Evolutionary conservation across 2,797 vertebrate genomes (phyloP), one percentile per base, ranked within the genome.

Genomic region (Schizothorax lantsangensis): DNA sequence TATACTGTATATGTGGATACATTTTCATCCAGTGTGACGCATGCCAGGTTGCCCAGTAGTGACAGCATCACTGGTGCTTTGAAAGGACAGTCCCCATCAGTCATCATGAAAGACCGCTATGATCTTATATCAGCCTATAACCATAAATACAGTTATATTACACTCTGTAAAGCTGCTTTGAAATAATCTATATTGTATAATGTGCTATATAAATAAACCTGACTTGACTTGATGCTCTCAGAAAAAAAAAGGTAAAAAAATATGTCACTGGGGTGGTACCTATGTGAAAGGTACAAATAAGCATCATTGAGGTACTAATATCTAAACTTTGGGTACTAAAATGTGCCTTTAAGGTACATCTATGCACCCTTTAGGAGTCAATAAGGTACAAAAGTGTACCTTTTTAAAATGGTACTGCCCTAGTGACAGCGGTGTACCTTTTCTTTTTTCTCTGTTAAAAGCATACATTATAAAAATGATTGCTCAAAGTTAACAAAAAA

Each of bases 41-140:
- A 78, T 78, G 75, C 21, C 19, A 21, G 14, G 52, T 57, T 57
- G 75, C 21, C 75, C 21, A 78, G 49, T 15, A 57, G 52, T 78
- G 75, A 78, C 33, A 38, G 75, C 33, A 78, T n/a, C 17, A 1
- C 19, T 54, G 30, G 19, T 77, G 5, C 3, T 23, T 57, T 57
- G 30, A 30, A 23, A 57, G 49, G 75, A 38, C 49, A 78, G 11
- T 57, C 21, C 57, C 33, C 5, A 7, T 78, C 49, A 78, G 52
- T 57, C 64, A 66, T 33, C 15, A 66, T 17, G 30, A 78, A 78
- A 38, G 11, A 38, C 49, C 10, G 19, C 21, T 57, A 14, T 57
- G 74, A 57, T 4, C 33, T 77, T 54, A 36, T 14, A 36, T 54
- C 3, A 6, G 3, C 11, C 9, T 19, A 47, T 30, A 75, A 52